Percentiles rank a stretch among this genome's conserved stretches.
phyloP scores from a whole-genome alignment of 64 coral and sea anemone species.

The Catalaphyllia jardinei region DNA sequence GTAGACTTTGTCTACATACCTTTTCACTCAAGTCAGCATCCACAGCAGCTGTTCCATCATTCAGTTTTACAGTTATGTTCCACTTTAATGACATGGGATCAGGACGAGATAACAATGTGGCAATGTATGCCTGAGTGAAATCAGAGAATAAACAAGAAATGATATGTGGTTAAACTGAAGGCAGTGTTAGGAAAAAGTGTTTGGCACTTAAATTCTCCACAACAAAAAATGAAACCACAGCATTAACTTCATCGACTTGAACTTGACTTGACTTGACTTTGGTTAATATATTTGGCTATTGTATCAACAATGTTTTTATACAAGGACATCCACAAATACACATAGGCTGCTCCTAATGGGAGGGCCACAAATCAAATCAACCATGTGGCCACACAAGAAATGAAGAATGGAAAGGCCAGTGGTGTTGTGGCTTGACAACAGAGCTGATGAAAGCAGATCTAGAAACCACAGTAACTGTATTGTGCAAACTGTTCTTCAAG shows the following conservation, averaged over 20 bases:
- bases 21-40: slow-evolving; percentile 54
- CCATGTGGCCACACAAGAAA: too few species aligned
- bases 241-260: too few species aligned
- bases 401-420: too few species aligned
- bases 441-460: too few species aligned
- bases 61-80: slow-evolving; percentile 60
- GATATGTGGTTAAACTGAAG: not conserved
- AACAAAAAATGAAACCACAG: too few species aligned
- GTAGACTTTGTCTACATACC: not conserved
- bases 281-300: too few species aligned
- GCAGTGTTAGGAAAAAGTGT: not conserved
- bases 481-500: too few species aligned
- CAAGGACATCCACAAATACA: not conserved
- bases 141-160: not conserved
- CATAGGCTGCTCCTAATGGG: too few species aligned
- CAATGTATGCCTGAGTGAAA: slow-evolving; percentile 47
- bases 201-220: not conserved
- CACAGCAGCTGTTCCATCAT: slow-evolving; percentile 61
- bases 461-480: too few species aligned
- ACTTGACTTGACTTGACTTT: too few species aligned
- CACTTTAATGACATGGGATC: slow-evolving; percentile 14
- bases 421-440: too few species aligned
- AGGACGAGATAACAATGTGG: slow-evolving; percentile 46
- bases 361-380: too few species aligned
- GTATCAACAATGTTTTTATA: not conserved